Evolutionary conservation across 1,140 invertebrate genomes (phyloP).

Genomic region (Metopolophium dirhodum): DNA sequence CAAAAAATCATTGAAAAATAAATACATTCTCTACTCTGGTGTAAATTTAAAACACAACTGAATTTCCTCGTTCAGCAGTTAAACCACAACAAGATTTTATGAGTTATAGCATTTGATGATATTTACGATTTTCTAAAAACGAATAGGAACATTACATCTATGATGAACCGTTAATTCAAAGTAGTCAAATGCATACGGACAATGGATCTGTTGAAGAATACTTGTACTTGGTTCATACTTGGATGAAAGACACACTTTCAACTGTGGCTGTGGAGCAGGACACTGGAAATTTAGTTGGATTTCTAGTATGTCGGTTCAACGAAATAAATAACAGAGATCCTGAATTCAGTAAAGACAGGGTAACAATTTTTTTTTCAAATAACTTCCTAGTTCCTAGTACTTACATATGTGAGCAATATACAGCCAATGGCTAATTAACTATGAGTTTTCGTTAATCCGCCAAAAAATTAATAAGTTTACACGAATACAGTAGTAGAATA

Average conservation of each 20-base stretch:
- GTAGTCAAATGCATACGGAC: conserved; percentile 6
- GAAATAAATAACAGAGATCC: background rate
- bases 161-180: background rate
- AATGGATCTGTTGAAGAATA: conserved; percentile 30
- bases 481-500: background rate
- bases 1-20: too few relatives aligned
- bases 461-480: too few relatives aligned
- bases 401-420: background rate
- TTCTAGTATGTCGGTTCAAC: conserved; percentile 22
- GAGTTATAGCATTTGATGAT: background rate
- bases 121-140: background rate
- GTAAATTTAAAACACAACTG: too few relatives aligned
- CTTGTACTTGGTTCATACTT: background rate
- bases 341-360: conserved; percentile 5
- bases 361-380: background rate
- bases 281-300: conserved; percentile 29
- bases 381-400: background rate
- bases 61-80: too few relatives aligned
- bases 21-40: too few relatives aligned
- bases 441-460: background rate
- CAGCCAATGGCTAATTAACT: background rate
- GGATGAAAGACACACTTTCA: conserved; percentile 39
- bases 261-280: background rate
- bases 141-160: conserved; percentile 16
- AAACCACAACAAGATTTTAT: too few relatives aligned